phyloP scores from a whole-genome alignment of 1,140 invertebrate species.

The Zaprionus capensis region DNA sequence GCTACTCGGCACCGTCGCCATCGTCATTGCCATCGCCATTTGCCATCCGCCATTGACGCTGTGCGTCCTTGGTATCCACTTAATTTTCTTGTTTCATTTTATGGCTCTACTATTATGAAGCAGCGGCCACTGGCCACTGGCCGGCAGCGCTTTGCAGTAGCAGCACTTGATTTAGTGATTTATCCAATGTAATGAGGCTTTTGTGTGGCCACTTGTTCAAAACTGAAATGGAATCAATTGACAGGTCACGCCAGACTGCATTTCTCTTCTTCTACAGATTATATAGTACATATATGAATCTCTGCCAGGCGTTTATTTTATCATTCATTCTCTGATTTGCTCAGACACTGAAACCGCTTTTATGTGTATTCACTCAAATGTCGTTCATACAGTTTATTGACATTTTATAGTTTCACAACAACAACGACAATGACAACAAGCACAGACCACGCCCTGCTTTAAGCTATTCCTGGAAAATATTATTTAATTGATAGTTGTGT shows the following conservation, averaged over 20 bases:
- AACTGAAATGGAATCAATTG: constrained; percentile 37
- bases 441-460: not conserved
- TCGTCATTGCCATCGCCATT: not conserved
- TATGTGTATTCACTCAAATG: not conserved
- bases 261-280: not conserved
- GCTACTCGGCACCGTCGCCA: not conserved
- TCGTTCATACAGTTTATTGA: not conserved
- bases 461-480: constrained; percentile 1
- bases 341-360: not conserved
- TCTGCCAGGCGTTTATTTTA: constrained; percentile 4
- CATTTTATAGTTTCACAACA: not conserved
- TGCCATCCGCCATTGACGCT: constrained; percentile 4
- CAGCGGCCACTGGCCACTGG: constrained; percentile 16
- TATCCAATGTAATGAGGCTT: constrained; percentile 53
- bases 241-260: constrained; percentile 7
- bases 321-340: constrained; percentile 1
- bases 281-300: constrained; percentile 15
- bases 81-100: constrained; percentile 75
- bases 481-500: constrained; percentile 11
- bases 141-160: constrained; percentile 21
- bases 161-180: constrained; percentile 66
- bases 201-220: constrained; percentile 39
- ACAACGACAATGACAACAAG: too few relatives aligned
- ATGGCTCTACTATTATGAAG: constrained; percentile 70
- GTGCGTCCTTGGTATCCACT: constrained; percentile 53